Percentiles rank a stretch among this genome's conserved stretches.
These are phyloP conservation scores for Norana najaformis DNA, from an alignment of 2,888 invertebrate species.

Conservation along the genomic window DNA sequence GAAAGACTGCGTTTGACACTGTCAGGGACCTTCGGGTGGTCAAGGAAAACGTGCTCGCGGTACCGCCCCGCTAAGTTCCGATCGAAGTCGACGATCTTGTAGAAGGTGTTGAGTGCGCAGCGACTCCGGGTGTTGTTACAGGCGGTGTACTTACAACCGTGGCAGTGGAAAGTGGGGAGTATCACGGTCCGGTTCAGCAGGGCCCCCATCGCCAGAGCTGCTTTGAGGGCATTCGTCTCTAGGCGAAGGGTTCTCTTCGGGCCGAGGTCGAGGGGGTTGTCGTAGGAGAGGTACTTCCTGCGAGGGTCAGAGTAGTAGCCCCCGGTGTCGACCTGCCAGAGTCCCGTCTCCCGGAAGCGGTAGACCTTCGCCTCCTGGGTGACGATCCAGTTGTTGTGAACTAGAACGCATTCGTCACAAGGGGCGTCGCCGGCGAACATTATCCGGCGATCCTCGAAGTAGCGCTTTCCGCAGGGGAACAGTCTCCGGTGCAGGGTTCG, in stretches of 20 bases:
- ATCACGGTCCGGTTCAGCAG: constrained; percentile 41
- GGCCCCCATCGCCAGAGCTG: constrained; percentile 28
- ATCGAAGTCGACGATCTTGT: constrained; percentile 21
- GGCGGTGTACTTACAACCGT: background rate
- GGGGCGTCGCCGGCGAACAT: background rate
- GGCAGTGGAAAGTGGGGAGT: constrained; percentile 42
- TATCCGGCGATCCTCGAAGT: constrained; percentile 33
- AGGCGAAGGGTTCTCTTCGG: background rate
- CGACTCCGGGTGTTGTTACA: background rate
- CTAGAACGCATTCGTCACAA: constrained; percentile 27
- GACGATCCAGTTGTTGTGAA: constrained; percentile 42
- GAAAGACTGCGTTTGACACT: background rate
- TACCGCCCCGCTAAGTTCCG: constrained; percentile 10
- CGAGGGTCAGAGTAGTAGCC: constrained; percentile 32
- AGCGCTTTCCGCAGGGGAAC: constrained; percentile 35
- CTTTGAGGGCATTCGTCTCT: constrained; percentile 30
- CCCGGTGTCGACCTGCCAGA: constrained; percentile 34
- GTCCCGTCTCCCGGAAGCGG: constrained; percentile 33
- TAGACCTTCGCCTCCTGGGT: constrained; percentile 37
- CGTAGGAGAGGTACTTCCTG: constrained; percentile 36
- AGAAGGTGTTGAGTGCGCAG: constrained; percentile 19
- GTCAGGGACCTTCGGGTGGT: constrained; percentile 23
- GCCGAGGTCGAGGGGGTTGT: constrained; percentile 26
- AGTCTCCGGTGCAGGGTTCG: background rate
- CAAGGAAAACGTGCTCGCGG: constrained; percentile 31